These are phyloP conservation scores for Cynopterus brachyotis DNA, from an alignment of 2,113 vertebrate genomes.

Conservation along the genomic window DNA sequence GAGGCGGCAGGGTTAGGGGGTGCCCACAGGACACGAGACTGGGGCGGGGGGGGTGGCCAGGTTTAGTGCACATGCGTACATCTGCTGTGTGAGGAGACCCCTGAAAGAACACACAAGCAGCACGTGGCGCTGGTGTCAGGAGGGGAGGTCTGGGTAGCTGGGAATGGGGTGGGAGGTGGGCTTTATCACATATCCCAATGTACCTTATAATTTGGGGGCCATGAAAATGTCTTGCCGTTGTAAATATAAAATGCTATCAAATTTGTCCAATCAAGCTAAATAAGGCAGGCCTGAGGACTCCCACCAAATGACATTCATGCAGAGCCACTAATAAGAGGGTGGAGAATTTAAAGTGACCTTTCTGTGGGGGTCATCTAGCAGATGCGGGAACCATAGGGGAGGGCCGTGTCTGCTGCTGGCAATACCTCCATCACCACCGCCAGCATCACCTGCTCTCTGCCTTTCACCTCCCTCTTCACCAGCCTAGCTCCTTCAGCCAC, in stretches of 20 bases:
- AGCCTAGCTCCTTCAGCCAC: neutral
- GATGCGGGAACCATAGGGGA: neutral
- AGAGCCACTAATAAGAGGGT: neutral
- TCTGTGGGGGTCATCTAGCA: neutral
- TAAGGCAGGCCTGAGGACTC: neutral
- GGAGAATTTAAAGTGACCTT: neutral
- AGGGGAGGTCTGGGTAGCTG: neutral
- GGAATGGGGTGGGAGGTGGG: neutral
- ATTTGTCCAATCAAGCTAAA: neutral
- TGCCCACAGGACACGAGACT: neutral
- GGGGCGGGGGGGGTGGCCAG: fast-evolving
- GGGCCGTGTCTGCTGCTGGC: fast-evolving
- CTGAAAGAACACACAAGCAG: neutral
- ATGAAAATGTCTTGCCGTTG: neutral
- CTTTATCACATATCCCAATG: neutral
- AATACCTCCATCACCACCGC: neutral
- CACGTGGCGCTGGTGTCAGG: neutral
- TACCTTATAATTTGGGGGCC: neutral
- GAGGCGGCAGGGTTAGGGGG: no score
- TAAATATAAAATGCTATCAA: neutral
- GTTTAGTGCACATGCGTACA: fast-evolving
- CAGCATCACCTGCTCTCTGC: neutral
- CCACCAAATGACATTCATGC: neutral
- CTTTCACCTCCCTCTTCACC: neutral
- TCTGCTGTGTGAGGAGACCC: neutral